Base-by-base conservation (phyloP, 2,888 invertebrate genomes). In the Yponomeuta plumbellus region DNA sequence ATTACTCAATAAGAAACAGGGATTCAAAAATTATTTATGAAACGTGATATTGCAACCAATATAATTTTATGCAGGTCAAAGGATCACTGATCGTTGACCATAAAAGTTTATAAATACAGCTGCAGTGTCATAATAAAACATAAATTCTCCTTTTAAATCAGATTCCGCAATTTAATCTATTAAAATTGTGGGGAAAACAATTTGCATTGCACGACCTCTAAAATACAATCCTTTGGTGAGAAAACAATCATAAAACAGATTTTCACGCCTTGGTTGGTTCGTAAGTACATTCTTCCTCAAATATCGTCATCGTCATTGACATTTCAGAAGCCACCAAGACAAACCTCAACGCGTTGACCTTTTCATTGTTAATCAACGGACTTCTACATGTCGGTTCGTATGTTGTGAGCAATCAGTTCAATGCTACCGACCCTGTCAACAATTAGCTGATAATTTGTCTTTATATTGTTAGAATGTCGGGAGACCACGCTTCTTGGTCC, bases 261-360 rank as follows among this genome's bases (percentile, higher is more conserved):
- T 44, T 44, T 44, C 44, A 44, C 44, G 44, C 44, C 44, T 44
- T 44, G 44, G 13, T 44, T 52, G 44, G 34, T 17, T 52, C 17
- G 44, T 52, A 17, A 52, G 17, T 17, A 1, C 21, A n/a, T 58
- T 22, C 58, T 58, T 21, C 58, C 58, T 22, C 58, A 58, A 58
- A 58, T 58, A 58, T 34, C 44, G 44, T 52, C 20, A 58, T 22
- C 22, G 58, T 20, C 58, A 58, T 58, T 58, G 58, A 58, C 58
- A 21, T 58, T 58, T 58, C 22, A 22, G 20, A 58, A 20, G 21
- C 58, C 11, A 22, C 58, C 58, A 11, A 52, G 44, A 58, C 58
- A 22, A 58, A 58, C 58, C 58, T 58, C 22, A 22, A 21, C 11
- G 44, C 20, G 22, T 11, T 58, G 58, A 58, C 58, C 58, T 58